Evolutionary conservation across 2,113 vertebrate genomes (phyloP).

Genomic region (Natator depressus): DNA sequence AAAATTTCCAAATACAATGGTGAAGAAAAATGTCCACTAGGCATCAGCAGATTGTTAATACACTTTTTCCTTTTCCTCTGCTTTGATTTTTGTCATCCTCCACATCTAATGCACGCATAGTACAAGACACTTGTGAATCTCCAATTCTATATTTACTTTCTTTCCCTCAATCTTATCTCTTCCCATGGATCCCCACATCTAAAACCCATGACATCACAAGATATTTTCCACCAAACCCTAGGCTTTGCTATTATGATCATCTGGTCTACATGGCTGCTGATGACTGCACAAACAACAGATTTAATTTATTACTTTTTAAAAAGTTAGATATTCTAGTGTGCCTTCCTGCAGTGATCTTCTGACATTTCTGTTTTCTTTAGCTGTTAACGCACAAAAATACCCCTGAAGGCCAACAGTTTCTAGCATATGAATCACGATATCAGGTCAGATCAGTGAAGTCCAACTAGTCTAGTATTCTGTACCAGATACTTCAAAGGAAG

Average conservation of each 20-base stretch:
- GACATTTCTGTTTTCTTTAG: background rate
- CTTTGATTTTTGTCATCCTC: background rate
- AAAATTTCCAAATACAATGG: background rate
- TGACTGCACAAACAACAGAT: background rate
- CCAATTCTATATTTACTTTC: background rate
- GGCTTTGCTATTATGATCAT: background rate
- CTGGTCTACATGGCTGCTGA: background rate
- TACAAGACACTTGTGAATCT: background rate
- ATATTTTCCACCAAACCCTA: background rate
- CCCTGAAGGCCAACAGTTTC: background rate
- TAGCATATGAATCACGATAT: rapidly evolving
- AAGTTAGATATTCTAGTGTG: background rate
- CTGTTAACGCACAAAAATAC: background rate
- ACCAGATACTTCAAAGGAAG: rapidly evolving
- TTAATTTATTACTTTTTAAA: background rate
- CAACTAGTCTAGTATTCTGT: rapidly evolving
- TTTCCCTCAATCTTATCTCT: background rate
- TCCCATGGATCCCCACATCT: background rate
- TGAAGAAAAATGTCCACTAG: background rate
- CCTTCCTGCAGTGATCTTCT: background rate
- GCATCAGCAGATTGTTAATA: background rate
- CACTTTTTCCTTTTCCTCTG: background rate
- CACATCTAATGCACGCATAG: background rate
- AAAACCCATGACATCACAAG: background rate
- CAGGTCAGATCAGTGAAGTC: too few species aligned